Conservation (phyloP, 1,140 invertebrate species). For the Drosophila kurseongensis region DNA sequence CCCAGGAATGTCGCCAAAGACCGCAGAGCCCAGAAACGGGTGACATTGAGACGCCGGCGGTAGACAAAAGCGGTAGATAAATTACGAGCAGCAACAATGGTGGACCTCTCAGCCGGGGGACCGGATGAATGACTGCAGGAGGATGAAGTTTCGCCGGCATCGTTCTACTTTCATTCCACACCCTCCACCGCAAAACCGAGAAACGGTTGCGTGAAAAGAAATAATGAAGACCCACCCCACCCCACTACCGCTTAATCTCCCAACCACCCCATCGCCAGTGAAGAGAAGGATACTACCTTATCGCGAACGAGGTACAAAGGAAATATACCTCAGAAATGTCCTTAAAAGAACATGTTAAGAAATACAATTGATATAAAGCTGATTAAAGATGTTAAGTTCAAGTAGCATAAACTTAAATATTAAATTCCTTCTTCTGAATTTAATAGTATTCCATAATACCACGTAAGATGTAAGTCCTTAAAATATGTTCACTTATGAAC, state of each 20-base stretch:
- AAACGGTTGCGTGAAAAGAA: slow-evolving; percentile 63
- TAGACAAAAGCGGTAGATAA: slow-evolving; percentile 69
- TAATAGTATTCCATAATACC: too few species aligned
- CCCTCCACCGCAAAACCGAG: slow-evolving; percentile 27
- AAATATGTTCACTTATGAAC: too few species aligned
- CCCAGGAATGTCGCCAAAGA: slow-evolving; percentile 34
- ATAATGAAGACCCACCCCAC: slow-evolving; percentile 63
- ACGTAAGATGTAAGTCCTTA: too few species aligned
- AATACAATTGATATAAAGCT: too few species aligned
- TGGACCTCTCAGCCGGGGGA: slow-evolving; percentile 29
- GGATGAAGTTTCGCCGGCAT: slow-evolving; percentile 56
- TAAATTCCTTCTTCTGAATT: too few species aligned
- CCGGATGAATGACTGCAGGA: slow-evolving; percentile 48
- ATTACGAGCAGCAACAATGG: slow-evolving; percentile 66
- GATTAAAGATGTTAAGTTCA: too few species aligned
- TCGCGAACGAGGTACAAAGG: background rate
- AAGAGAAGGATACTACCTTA: background rate
- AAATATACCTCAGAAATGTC: background rate
- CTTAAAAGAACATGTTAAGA: background rate
- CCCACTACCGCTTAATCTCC: slow-evolving; percentile 9
- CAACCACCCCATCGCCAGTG: slow-evolving; percentile 1
- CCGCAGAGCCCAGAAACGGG: slow-evolving; percentile 19
- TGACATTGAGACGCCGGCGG: slow-evolving; percentile 28
- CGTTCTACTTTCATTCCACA: slow-evolving; percentile 28
- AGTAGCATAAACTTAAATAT: too few species aligned